Percentiles rank a stretch among this genome's conserved stretches.
These are phyloP conservation scores for Arenicola marina DNA, from an alignment of 2,888 invertebrate genomes.

Conservation along the genomic window DNA sequence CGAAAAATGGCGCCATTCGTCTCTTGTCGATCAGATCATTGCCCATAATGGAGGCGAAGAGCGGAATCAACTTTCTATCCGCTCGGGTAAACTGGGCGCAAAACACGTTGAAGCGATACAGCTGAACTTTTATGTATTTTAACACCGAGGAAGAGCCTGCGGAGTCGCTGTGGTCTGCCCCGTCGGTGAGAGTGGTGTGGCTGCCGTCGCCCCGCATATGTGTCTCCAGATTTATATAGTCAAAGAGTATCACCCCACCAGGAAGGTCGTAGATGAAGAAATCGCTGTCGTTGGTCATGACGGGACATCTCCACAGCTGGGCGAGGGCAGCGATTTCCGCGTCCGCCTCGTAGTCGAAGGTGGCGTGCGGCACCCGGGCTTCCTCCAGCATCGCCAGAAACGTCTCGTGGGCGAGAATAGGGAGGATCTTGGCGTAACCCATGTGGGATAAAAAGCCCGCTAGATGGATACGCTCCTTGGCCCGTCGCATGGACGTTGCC, in stretches of 20 bases:
- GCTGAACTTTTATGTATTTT: neutral
- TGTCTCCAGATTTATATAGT: conserved; percentile 46
- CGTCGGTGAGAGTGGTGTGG: neutral
- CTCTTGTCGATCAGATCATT: neutral
- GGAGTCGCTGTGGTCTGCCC: neutral
- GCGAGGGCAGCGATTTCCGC: conserved; percentile 83
- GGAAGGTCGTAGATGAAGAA: conserved; percentile 85
- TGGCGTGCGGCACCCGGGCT: conserved; percentile 71
- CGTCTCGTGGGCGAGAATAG: conserved; percentile 74
- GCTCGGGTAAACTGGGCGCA: neutral
- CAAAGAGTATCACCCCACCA: conserved; percentile 75
- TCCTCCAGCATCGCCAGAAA: conserved; percentile 74
- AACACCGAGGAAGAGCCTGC: neutral
- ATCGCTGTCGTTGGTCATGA: conserved; percentile 91
- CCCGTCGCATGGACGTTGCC: conserved; percentile 44
- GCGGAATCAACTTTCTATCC: neutral
- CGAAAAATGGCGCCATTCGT: neutral
- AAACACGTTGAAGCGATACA: neutral
- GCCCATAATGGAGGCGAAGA: neutral
- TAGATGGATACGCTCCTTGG: conserved; percentile 40
- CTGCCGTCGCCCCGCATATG: neutral
- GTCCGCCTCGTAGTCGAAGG: conserved; percentile 88
- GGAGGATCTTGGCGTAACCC: conserved; percentile 66
- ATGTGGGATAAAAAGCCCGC: conserved; percentile 27
- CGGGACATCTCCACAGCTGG: conserved; percentile 77